Base-by-base conservation (phyloP, 2,888 invertebrate genomes). In the Rutpela maculata region DNA sequence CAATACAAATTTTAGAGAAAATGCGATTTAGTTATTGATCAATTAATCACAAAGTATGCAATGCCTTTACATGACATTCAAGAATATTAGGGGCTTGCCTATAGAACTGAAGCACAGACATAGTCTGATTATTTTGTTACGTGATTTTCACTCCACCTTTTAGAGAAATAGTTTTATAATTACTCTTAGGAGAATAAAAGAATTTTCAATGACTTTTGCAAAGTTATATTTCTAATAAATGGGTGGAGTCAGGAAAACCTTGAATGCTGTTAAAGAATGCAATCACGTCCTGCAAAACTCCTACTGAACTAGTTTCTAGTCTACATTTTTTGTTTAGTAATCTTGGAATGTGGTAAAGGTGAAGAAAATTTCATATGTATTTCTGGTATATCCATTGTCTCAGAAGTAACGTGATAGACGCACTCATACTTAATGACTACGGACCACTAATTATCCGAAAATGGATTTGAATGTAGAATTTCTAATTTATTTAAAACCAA, bases 231-330 rank as follows among this genome's bases (percentile, higher is more conserved):
- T 72, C 72, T 63, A 72, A 63, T 31, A 82, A 78, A 68, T 67
- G 80, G 82, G 88, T 87, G 88, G 87, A 87, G 88, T 84, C 84
- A 80, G 85, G 85, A 84, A 86, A 84, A 83, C 88, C 88, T 88
- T 88, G 86, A 84, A 77, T 78, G 80, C 69, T 59, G 50, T 69
- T 55, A 17, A 74, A 80, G 82, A 83, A 84, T 84, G 82, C 63
- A 60, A 80, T 63, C 56, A 63, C 73, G 76, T 81, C 82, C 79
- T 79, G 81, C 76, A 76, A 79, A 81, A 84, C 84, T 84, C 84
- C 84, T 78, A 85, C 83, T 81, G 78, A 78, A 84, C 82, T 79
- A 84, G 80, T 83, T 84, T 83, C 81, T 81, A 73, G 77, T 74
- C 65, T 70, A 55, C 22, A 71, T 73, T 76, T 67, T 74, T 75